Evolutionary conservation across 2,113 vertebrate species (phyloP), one percentile per base, ranked within the genome.

Genomic region (Pongo abelii): DNA sequence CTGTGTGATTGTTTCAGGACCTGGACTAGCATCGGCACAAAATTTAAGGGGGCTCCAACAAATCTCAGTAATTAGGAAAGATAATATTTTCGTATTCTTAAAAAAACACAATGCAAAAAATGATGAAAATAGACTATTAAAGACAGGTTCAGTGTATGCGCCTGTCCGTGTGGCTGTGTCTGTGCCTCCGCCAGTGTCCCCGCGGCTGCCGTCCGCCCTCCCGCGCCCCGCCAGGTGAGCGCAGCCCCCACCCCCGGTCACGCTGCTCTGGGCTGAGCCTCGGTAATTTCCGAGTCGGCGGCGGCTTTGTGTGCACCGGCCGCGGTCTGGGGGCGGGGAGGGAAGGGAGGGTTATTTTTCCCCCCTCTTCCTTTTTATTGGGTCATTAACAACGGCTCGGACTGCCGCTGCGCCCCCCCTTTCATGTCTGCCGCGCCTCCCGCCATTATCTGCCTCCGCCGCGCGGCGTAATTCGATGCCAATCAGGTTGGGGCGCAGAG

Each of bases 371-470:
- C 96, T 97, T 98, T 98, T 98, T 98, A 98, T 98, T 98, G 98
- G 98, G 97, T 98, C 98, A 98, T 98, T 98, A 98, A 98, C 97
- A 97, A 96, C 97, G 94, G 97, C 93, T 96, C 4, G 96, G 97
- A 96, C 97, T 97, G 98, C 97, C 94, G 96, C 97, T 94, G 98
- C 77, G 96, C 91, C 98, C 67, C 91, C 79, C 38, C 97, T 97
- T 98, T 98, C 96, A 98, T 97, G 98, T 98, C 97, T 97, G 98
- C 98, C 97, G 98, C 97, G 96, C 97, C 98, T 98, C 96, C 98
- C 96, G 96, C 97, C 97, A 97, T 98, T 98, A 98, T 98, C 97
- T 98, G 92, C 93, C 97, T 83, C 93, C 79, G 84, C 97, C 59
- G 98, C 46, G 89, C 96, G 70, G 94, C 94, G 98, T 98, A 98